Percentiles rank a stretch among this genome's conserved stretches.
Evolutionary conservation across 2,113 vertebrate genomes (phyloP).

Genomic region (Sebastes fasciatus): DNA sequence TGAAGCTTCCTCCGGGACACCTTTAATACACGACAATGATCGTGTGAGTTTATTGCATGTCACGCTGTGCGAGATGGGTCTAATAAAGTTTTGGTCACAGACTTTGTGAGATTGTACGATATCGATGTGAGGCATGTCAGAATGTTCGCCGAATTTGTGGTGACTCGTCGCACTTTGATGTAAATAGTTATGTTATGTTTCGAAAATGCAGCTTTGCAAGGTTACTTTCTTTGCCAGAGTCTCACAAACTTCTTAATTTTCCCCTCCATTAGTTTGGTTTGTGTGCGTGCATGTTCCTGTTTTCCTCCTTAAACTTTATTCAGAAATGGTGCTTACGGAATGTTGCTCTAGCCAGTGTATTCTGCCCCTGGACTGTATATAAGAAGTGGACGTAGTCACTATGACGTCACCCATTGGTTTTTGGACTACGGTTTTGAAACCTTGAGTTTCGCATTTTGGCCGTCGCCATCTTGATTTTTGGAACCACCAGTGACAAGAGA

Average conservation of each 20-base stretch:
- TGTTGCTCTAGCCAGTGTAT: neutral
- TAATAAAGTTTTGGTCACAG: neutral
- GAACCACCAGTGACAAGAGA: too few relatives aligned
- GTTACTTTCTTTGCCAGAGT: neutral
- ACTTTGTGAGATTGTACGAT: neutral
- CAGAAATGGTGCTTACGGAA: neutral
- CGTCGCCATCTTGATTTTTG: neutral
- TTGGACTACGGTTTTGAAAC: too few relatives aligned
- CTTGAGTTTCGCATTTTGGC: neutral
- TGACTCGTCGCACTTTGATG: neutral
- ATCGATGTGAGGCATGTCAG: neutral
- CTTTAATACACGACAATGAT: neutral
- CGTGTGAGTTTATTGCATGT: neutral
- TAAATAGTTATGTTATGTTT: neutral
- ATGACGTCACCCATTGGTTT: too few relatives aligned
- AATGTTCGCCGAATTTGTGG: neutral
- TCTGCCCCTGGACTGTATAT: neutral
- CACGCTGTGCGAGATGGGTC: neutral
- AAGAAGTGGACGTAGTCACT: too few relatives aligned
- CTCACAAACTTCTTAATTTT: neutral
- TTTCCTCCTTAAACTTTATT: neutral
- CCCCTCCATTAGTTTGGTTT: too few relatives aligned
- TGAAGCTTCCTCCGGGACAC: neutral
- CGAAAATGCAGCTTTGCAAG: neutral
- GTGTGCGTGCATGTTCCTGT: neutral